Evolutionary conservation across 1,140 invertebrate genomes (phyloP).

Genomic region (Bilobella aurantiaca): DNA sequence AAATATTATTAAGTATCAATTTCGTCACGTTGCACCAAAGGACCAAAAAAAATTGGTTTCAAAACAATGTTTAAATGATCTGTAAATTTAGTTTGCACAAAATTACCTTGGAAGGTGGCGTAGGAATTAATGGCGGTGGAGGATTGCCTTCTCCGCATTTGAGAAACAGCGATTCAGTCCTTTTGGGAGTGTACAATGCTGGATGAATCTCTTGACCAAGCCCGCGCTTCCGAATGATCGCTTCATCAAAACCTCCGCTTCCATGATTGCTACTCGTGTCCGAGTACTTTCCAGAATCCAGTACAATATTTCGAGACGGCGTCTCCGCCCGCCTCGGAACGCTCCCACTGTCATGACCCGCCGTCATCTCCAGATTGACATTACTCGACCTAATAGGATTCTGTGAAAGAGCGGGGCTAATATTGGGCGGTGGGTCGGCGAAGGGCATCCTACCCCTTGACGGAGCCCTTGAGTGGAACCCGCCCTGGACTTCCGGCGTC

Average conservation of each 20-base stretch:
- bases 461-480: constrained; percentile 52
- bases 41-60: neutral
- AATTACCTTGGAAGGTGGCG: constrained; percentile 25
- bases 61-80: neutral
- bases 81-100: neutral
- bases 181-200: constrained; percentile 65
- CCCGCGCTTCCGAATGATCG: constrained; percentile 59
- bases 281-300: constrained; percentile 12
- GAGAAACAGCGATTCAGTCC: constrained; percentile 63
- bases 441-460: constrained; percentile 36
- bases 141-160: constrained; percentile 35
- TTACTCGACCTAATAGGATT: constrained; percentile 9
- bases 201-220: constrained; percentile 78
- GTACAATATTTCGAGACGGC: constrained; percentile 18
- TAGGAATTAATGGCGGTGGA: constrained; percentile 20
- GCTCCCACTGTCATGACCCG: constrained; percentile 37
- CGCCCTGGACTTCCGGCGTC: constrained; percentile 43
- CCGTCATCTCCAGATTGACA: constrained; percentile 8
- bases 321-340: constrained; percentile 22
- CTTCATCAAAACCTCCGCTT: constrained; percentile 49
- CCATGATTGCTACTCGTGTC: constrained; percentile 16
- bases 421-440: constrained; percentile 13
- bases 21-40: too few relatives aligned
- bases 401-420: neutral
- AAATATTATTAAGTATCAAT: too few relatives aligned